Evolutionary conservation across 2,888 invertebrate genomes (phyloP), one percentile per base, ranked within the genome.

Genomic region (Leptinotarsa tumamoca): DNA sequence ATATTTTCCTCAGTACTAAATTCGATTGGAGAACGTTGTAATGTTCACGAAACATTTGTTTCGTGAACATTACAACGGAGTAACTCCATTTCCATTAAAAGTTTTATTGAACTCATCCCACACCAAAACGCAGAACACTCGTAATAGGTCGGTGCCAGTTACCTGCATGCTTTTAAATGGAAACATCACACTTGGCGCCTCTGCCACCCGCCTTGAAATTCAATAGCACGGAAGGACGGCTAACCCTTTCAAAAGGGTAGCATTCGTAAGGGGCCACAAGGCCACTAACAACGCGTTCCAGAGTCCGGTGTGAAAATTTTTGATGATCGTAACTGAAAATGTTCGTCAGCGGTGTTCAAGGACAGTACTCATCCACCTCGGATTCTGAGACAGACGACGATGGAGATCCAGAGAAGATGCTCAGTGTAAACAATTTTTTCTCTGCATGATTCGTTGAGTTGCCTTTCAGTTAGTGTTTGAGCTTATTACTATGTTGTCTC

Each of bases 281-380:
- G 54, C n/a, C 58, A 23, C 58, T 23, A 14, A 58, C 21, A 58
- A 58, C 58, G 58, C 58, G 23, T 58, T 58, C 21, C 13, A 58
- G 14, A 15, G 23, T 21, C 14, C n/a, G 52, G 52, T 4, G 52
- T 50, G n/a, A 72, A 54, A 43, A 43, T 10, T 43, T 43, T 43
- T 1, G 2, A 10, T 43, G 43, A 33, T 23, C 17, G 4, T 15
- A 1, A 21, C 43, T 43, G 1, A 73, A 68, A 75, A 87, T 87
- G 87, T 87, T 87, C 68, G 86, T 87, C 5, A 84, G 86, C 73
- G 86, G 86, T 17, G 83, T 86, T 14, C 82, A 80, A 14, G 83
- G 80, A 4, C 80, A 81, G 23, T 80, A 80, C 21, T 76, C 77
- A 4, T 82, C 82, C 5, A 81, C 81, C 43, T 81, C 82, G 10